These are phyloP conservation scores for Acanthis flammea DNA, from an alignment of 2,797 vertebrate genomes.

Conservation along the genomic window DNA sequence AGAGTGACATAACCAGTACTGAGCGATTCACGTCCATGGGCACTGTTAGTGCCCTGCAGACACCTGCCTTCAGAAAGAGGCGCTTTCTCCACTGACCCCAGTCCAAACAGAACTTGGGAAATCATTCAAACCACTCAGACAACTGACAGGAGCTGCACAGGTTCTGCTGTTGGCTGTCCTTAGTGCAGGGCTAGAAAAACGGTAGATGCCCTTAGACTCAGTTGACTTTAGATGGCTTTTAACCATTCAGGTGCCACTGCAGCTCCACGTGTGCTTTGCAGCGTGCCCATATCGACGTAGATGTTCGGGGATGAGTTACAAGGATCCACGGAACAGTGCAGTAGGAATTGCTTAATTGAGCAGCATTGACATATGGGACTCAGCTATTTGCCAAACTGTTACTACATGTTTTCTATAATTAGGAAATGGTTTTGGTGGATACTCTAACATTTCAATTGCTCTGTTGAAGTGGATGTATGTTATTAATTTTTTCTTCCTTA, in stretches of 20 bases:
- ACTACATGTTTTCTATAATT: background rate
- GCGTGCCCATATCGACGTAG: accelerated
- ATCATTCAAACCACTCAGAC: background rate
- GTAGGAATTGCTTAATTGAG: background rate
- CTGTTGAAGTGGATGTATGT: background rate
- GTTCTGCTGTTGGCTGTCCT: background rate
- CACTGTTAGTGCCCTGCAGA: background rate
- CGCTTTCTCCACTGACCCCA: background rate
- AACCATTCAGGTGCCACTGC: background rate
- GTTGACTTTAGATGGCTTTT: background rate
- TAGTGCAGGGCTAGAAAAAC: background rate
- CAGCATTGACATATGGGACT: background rate
- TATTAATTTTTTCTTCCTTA: background rate
- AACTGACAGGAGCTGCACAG: background rate
- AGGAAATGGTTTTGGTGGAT: background rate
- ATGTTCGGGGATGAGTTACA: background rate
- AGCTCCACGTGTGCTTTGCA: background rate
- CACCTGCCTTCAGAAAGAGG: background rate
- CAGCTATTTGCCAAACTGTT: background rate
- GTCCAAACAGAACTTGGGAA: background rate
- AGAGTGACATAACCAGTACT: background rate
- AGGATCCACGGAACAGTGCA: background rate
- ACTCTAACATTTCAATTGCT: background rate
- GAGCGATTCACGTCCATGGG: background rate
- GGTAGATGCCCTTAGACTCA: background rate